Percentiles rank a stretch among this genome's conserved stretches.
These are phyloP conservation scores for Cranoglanis bouderius DNA, from an alignment of 2,113 vertebrate species.

Conservation along the genomic window DNA sequence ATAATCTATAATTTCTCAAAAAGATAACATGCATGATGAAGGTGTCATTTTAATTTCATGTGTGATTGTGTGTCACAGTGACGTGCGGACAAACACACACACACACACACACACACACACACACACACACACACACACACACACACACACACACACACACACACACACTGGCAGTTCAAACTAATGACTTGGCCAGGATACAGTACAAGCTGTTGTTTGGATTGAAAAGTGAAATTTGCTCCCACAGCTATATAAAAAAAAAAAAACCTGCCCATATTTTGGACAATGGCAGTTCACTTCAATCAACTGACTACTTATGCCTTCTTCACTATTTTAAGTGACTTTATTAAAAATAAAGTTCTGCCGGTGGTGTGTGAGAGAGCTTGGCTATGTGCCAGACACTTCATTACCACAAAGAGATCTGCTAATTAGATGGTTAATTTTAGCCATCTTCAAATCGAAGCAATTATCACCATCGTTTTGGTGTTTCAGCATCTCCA, in stretches of 20 bases:
- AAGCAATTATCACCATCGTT: not conserved
- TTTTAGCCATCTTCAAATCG: slow-evolving; percentile 4
- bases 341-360: not conserved
- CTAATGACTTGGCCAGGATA: not conserved
- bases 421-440: slow-evolving; percentile 30
- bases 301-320: not conserved
- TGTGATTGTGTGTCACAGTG: not conserved
- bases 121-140: too few relatives aligned
- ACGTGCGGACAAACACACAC: not conserved
- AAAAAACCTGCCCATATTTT: not conserved
- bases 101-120: not conserved
- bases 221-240: not conserved
- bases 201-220: not conserved
- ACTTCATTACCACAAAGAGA: slow-evolving; percentile 9
- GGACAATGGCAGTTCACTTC: not conserved
- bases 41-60: not conserved
- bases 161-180: not conserved
- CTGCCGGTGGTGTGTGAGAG: not conserved
- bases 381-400: not conserved
- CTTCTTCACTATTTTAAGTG: not conserved
- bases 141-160: too few relatives aligned
- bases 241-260: not conserved
- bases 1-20: not conserved
- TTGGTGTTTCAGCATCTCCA: not conserved
- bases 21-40: not conserved